These are phyloP conservation scores for Neotoma lepida DNA, from an alignment of 2,113 vertebrate species.

Conservation along the genomic window DNA sequence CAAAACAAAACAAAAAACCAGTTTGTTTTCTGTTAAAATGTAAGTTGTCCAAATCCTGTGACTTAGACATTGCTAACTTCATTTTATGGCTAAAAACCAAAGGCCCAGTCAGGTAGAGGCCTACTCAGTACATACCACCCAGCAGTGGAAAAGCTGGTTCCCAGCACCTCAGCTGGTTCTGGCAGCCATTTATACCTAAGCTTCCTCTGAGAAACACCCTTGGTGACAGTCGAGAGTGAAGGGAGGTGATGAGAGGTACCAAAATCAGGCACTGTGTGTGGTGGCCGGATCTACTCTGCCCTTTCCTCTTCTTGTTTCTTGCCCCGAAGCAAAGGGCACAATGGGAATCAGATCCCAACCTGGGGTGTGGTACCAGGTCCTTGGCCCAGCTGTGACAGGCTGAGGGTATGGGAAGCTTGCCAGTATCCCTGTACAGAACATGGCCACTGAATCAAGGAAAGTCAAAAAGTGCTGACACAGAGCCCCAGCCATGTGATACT, in stretches of 20 bases:
- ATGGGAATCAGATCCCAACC: background rate
- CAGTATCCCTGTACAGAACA: background rate
- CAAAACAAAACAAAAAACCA: background rate
- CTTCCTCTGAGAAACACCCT: background rate
- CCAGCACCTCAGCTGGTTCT: background rate
- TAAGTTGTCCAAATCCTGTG: background rate
- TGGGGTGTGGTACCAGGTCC: background rate
- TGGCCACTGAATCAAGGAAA: background rate
- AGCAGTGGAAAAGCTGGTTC: background rate
- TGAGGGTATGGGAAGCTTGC: background rate
- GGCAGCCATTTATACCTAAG: background rate
- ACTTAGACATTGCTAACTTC: background rate
- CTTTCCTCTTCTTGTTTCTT: background rate
- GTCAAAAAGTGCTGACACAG: background rate
- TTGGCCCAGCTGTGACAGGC: background rate
- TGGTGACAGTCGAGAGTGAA: background rate
- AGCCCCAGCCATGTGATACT: fast-evolving
- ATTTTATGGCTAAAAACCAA: background rate
- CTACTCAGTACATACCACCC: too few relatives aligned
- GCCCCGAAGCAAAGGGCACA: background rate
- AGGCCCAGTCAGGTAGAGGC: background rate
- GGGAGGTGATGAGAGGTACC: background rate
- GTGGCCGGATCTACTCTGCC: too few relatives aligned
- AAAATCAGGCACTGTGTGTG: background rate
- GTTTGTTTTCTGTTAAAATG: constrained; percentile 31